Evolutionary conservation across 2,113 vertebrate genomes (phyloP).

Genomic region (Corythoichthys haematopterus): DNA sequence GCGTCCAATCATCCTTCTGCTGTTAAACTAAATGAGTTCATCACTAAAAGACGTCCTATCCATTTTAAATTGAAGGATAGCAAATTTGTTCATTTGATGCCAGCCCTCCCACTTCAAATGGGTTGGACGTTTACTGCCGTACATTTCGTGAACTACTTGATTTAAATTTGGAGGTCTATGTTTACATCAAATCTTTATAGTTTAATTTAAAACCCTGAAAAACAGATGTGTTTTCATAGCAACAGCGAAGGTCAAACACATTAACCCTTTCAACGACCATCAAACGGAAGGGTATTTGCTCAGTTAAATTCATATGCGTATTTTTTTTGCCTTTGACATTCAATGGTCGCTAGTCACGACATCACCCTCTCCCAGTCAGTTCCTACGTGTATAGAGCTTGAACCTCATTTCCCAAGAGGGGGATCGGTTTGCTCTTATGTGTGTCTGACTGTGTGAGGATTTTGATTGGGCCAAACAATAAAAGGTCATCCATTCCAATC

Average conservation of each 20-base stretch:
- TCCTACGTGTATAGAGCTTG: neutral
- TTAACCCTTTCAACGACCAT: neutral
- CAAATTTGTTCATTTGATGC: no score
- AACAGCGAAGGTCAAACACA: neutral
- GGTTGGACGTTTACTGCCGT: no score
- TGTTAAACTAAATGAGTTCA: no score
- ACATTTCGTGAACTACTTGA: no score
- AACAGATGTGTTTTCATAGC: neutral
- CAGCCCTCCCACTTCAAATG: no score
- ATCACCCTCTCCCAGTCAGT: neutral
- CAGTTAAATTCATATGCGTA: neutral
- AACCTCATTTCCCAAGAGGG: conserved; percentile 2
- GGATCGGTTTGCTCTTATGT: conserved; percentile 5
- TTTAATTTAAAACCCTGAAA: no score
- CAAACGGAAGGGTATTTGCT: neutral
- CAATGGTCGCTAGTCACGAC: neutral
- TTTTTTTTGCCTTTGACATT: neutral
- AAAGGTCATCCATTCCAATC: conserved; percentile 36
- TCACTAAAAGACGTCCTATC: no score
- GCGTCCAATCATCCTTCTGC: no score
- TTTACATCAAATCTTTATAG: no score
- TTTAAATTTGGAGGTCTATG: no score
- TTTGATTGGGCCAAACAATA: conserved; percentile 12
- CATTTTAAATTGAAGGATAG: no score
- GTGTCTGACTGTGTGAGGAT: conserved; percentile 9